Base-by-base conservation (phyloP, 2,888 invertebrate species). In the Proisotoma minuta region DNA sequence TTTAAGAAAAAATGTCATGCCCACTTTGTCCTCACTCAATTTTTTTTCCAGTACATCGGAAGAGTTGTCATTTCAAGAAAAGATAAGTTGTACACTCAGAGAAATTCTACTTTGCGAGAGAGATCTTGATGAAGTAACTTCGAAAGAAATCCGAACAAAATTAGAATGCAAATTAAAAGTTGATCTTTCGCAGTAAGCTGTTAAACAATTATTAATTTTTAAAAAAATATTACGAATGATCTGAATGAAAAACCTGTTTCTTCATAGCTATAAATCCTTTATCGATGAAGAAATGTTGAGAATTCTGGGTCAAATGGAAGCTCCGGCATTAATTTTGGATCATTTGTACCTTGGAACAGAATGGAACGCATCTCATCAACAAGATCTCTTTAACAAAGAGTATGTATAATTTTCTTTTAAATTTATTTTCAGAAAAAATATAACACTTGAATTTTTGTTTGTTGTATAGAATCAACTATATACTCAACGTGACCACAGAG, bases 321-420 rank as follows among this genome's bases (percentile, higher is more conserved):
- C 94, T 64, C 95, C 98, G 57, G 94, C 97, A 0, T 87, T 91
- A 79, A 95, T 99, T 76, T 94, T 97, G 77, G 94, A 96, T 75
- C 94, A 95, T 78, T 91, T 99, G 34, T 98, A 95, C 79, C 84
- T 99, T 66, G 99, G 99, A 47, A 97, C 97, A 24, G 98, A 99
- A 79, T 99, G 98, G 97, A 99, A 99, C 78, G 99, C 99, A n/a
- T 97, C 96, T 74, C 98, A 99, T 79, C 85, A 96, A 66, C 97
- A 98, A 76, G 98, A 99, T 80, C 83, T 99, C 73, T 90, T 91
- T 77, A 87, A 87, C 75, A 97, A 97, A 81, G 93, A 94, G 96
- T 96, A 80, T 77, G 82, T 23, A n/a, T n/a, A n/a, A n/a, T n/a
- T n/a, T n/a, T n/a, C n/a, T n/a, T n/a, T n/a, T n/a, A 50, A 50